Evolutionary conservation across 2,888 invertebrate genomes (phyloP), one percentile per base, ranked within the genome.

Genomic region (Protonemura montana): DNA sequence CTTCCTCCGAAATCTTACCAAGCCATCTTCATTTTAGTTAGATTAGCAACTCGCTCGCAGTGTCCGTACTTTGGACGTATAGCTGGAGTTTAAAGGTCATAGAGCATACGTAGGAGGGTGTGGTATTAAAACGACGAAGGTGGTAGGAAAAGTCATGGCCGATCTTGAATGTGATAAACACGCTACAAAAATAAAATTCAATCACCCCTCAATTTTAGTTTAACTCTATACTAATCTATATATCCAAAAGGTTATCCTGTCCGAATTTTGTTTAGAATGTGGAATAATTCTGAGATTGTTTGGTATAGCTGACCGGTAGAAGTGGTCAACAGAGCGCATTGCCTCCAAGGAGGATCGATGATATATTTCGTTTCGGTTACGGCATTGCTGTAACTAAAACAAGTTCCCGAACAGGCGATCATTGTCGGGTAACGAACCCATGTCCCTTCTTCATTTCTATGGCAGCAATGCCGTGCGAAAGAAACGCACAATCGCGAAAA

Each of bases 91-190:
- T 13, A 42, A 35, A 83, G 82, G 41, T 42, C 82, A 26, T 3
- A 83, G 82, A 83, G 26, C 29, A 41, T 83, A 83, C 35, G 82
- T 35, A 41, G n/a, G 26, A 83, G 30, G 82, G 82, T 35, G 82
- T 78, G 26, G 26, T 78, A 84, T 81, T 3, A 30, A 81, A n/a
- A 13, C n/a, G 28, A 81, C n/a, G 28, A n/a, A 81, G 30, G 81
- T 81, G 81, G 30, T 81, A 16, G 76, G 76, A 76, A 76, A 76
- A 76, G 59, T 84, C 84, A 84, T 59, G 84, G 76, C 84, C 84
- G 84, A 84, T 84, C 27, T 5, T 7, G 21, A 30, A n/a, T 26
- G 26, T 26, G 82, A 82, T 82, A 82, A 82, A 26, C 82, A 82
- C 42, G 82, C 82, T 82, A 82, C 30, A 30, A 81, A 81, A 59